Percentiles rank a stretch among this genome's conserved stretches.
phyloP scores from a whole-genome alignment of 2,797 vertebrate genomes.

The Acanthurus tractus region DNA sequence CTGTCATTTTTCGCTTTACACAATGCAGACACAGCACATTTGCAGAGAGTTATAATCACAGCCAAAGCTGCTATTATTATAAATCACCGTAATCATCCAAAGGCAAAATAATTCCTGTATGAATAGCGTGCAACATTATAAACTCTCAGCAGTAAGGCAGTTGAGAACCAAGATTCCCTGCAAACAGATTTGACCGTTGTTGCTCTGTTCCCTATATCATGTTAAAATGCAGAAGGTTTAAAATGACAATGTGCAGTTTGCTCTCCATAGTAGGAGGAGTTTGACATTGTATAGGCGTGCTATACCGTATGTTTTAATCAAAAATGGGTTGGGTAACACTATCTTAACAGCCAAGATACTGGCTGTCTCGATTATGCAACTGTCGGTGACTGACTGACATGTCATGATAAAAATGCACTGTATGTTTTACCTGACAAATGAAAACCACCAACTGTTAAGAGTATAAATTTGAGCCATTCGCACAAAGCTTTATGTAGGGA shows the following conservation, averaged over 20 bases:
- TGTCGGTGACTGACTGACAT: conserved; percentile 54
- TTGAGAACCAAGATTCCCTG: neutral
- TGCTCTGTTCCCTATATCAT: neutral
- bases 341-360: conserved; percentile 73
- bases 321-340: conserved; percentile 60
- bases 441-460: conserved; percentile 56
- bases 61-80: conserved; percentile 51
- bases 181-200: conserved; percentile 14
- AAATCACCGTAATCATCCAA: conserved; percentile 57
- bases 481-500: conserved; percentile 60
- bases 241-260: neutral
- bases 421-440: conserved; percentile 47
- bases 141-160: conserved; percentile 5
- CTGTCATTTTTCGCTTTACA: conserved; percentile 35
- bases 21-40: conserved; percentile 41
- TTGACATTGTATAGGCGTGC: conserved; percentile 18
- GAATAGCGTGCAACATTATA: conserved; percentile 32
- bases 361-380: conserved; percentile 73
- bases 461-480: conserved; percentile 54
- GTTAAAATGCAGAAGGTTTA: conserved; percentile 22
- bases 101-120: conserved; percentile 35
- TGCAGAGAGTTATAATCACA: conserved; percentile 43
- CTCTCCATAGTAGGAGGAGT: conserved; percentile 11
- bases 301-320: conserved; percentile 42
- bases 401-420: conserved; percentile 54